Evolutionary conservation across 1,140 invertebrate species (phyloP).

Genomic region (Drosophila lini): DNA sequence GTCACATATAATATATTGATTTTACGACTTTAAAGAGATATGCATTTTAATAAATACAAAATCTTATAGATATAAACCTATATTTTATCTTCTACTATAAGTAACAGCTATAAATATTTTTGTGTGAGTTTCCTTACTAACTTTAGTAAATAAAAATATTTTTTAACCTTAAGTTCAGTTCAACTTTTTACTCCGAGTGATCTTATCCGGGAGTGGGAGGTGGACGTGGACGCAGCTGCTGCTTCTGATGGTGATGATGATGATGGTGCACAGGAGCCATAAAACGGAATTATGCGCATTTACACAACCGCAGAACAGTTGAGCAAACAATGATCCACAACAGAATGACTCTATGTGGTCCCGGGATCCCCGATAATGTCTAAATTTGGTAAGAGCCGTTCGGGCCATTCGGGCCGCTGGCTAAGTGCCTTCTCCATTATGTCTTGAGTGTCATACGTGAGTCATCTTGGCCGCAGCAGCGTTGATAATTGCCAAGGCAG

Average conservation of each 20-base stretch:
- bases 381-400: constrained; percentile 72
- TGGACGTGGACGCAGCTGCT: constrained; percentile 44
- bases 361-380: constrained; percentile 61
- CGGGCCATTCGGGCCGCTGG: constrained; percentile 34
- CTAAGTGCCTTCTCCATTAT: constrained; percentile 77
- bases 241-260: constrained; percentile 23
- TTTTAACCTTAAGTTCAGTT: too few relatives aligned
- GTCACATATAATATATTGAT: too few relatives aligned
- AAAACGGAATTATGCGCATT: constrained; percentile 80
- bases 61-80: background rate
- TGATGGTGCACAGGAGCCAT: constrained; percentile 69
- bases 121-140: rapidly evolving
- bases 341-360: constrained; percentile 35
- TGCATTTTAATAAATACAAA: background rate
- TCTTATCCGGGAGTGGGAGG: constrained; percentile 12
- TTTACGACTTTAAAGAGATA: too few relatives aligned
- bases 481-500: constrained; percentile 62
- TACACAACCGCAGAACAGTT: constrained; percentile 74
- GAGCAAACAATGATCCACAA: constrained; percentile 51
- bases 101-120: too few relatives aligned
- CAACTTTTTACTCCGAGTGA: background rate
- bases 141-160: too few relatives aligned
- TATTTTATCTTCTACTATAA: background rate
- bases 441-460: constrained; percentile 73
- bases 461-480: constrained; percentile 49